Conservation (phyloP, 2,797 vertebrate genomes). For the Scomberomorus guttatus region DNA sequence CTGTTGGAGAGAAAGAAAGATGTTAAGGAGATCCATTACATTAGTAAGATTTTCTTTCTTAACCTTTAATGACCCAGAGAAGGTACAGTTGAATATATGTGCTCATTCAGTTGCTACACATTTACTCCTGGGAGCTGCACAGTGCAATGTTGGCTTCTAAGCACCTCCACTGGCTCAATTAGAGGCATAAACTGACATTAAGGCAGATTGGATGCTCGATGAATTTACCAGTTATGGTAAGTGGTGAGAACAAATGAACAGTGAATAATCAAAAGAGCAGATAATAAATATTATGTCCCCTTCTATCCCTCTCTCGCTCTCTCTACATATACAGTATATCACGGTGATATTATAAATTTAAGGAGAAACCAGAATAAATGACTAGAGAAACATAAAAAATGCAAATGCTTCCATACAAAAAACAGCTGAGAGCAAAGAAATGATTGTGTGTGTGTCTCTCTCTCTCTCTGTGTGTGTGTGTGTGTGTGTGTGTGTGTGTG, state of each 20-base stretch:
- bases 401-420: slow-evolving; percentile 16
- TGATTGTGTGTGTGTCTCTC: slow-evolving; percentile 28
- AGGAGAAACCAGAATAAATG: background rate
- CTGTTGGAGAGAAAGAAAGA: slow-evolving; percentile 77
- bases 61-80: background rate
- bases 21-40: background rate
- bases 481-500: slow-evolving; percentile 33
- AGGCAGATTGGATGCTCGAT: background rate
- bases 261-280: background rate
- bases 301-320: background rate
- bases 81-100: background rate
- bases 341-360: background rate
- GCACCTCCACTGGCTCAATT: background rate
- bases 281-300: background rate
- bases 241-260: background rate
- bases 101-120: background rate
- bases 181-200: background rate
- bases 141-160: background rate
- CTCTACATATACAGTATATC: background rate
- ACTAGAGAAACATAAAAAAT: slow-evolving; percentile 19
- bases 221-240: background rate
- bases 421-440: slow-evolving; percentile 16
- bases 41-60: background rate
- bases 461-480: too few species aligned
- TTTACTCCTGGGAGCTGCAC: background rate